phyloP scores from a whole-genome alignment of 2,888 invertebrate genomes.

The Sabatieria punctata region DNA sequence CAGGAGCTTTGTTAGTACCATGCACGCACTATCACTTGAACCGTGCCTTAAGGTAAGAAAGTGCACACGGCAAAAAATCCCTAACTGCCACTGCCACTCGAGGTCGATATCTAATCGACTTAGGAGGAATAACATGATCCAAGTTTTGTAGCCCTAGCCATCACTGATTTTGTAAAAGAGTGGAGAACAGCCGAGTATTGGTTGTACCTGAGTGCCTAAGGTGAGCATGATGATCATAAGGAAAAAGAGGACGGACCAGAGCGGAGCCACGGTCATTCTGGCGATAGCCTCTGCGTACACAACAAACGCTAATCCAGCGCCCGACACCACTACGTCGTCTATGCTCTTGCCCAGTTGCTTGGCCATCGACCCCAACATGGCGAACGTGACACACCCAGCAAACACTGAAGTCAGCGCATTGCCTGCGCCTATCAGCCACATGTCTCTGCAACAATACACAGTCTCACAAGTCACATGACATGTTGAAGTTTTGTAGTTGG shows the following conservation, averaged over 20 bases:
- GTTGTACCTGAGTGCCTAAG: constrained; percentile 24
- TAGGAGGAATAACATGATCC: too few species aligned
- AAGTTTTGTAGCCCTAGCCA: too few species aligned
- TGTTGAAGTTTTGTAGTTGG: too few species aligned
- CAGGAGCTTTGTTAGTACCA: too few species aligned
- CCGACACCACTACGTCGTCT: constrained; percentile 25
- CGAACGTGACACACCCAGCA: constrained; percentile 61
- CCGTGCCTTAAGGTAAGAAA: too few species aligned
- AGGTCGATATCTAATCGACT: too few species aligned
- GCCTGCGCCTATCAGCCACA: constrained; percentile 55
- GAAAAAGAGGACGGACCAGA: constrained; percentile 66
- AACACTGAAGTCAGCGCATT: constrained; percentile 63
- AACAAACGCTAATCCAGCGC: constrained; percentile 57
- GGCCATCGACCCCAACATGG: constrained; percentile 61
- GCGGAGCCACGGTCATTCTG: constrained; percentile 55
- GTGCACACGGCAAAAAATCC: too few species aligned
- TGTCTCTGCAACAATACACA: constrained; percentile 43
- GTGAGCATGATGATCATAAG: constrained; percentile 38
- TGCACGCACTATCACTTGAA: too few species aligned
- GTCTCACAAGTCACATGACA: too few species aligned
- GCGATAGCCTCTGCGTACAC: constrained; percentile 67
- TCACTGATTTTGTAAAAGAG: too few species aligned
- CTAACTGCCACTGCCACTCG: too few species aligned
- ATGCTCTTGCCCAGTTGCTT: constrained; percentile 50
- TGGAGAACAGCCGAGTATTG: too few species aligned